Percentiles rank a stretch among this genome's conserved stretches.
These are phyloP conservation scores for Marcusenius ussheri DNA, from an alignment of 2,113 vertebrate species.

Conservation along the genomic window DNA sequence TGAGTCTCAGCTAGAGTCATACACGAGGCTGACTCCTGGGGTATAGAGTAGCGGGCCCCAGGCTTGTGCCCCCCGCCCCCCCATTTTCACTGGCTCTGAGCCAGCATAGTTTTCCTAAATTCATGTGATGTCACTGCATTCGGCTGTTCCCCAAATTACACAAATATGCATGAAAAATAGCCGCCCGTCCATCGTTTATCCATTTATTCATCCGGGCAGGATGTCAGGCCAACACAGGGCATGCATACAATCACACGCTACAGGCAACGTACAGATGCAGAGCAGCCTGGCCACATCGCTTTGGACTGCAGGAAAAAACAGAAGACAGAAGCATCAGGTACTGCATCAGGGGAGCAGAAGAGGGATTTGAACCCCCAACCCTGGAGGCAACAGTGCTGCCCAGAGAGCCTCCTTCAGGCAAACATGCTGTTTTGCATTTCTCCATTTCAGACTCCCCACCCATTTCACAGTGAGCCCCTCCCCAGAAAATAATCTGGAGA, in stretches of 20 bases:
- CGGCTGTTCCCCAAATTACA: background rate
- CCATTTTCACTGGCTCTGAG: background rate
- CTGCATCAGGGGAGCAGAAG: background rate
- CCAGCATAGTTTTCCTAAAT: background rate
- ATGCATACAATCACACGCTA: background rate
- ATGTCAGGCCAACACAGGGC: background rate
- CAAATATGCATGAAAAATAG: background rate
- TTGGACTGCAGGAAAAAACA: background rate
- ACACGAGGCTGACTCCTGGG: background rate
- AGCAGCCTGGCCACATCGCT: background rate
- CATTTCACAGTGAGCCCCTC: background rate
- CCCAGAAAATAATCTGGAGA: background rate
- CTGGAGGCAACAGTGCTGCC: background rate
- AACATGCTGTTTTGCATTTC: background rate
- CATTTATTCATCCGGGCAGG: background rate
- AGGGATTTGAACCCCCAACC: background rate
- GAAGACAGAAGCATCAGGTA: background rate
- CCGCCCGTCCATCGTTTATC: background rate
- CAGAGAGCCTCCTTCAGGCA: background rate
- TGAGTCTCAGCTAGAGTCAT: background rate
- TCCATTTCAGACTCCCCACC: background rate
- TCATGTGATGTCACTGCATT: background rate
- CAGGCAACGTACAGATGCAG: background rate
- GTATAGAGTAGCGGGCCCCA: background rate
- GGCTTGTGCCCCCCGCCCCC: background rate